These are phyloP conservation scores for Scaptomyza graminum DNA, from an alignment of 1,140 invertebrate genomes.

Conservation along the genomic window DNA sequence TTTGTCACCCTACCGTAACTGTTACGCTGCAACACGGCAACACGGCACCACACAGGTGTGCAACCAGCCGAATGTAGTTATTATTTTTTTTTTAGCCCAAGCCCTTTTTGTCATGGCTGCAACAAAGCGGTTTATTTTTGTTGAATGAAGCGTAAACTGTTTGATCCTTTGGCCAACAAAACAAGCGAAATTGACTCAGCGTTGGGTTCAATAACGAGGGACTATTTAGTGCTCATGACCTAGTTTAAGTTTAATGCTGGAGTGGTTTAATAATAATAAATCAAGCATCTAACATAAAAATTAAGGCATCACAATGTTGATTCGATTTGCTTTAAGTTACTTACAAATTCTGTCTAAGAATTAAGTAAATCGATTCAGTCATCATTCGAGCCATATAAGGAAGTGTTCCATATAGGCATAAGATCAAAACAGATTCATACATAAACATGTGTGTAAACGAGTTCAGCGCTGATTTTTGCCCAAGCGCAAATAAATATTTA, in stretches of 20 bases:
- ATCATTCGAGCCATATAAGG: conserved; percentile 53
- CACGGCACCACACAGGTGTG: conserved; percentile 31
- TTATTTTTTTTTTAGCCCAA: not conserved
- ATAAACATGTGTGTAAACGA: not conserved
- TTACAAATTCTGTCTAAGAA: conserved; percentile 2
- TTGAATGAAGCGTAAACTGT: conserved; percentile 71
- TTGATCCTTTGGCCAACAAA: conserved; percentile 21
- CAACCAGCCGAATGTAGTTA: conserved; percentile 70
- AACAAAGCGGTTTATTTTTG: conserved; percentile 15
- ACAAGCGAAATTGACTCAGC: conserved; percentile 14
- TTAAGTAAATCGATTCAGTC: conserved; percentile 8
- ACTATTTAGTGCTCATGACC: conserved; percentile 58
- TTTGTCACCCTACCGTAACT: conserved; percentile 13
- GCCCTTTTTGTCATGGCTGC: not conserved
- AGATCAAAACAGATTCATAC: not conserved
- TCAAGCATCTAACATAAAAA: no score
- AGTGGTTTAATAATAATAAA: no score
- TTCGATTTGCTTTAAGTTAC: no score
- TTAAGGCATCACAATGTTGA: not conserved
- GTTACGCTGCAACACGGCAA: no score
- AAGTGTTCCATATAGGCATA: conserved; percentile 2
- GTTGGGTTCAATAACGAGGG: not conserved
- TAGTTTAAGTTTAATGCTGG: conserved; percentile 40
- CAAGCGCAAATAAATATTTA: conserved; percentile 50
- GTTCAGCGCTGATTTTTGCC: not conserved